phyloP scores from a whole-genome alignment of 2,888 invertebrate genomes.

The Eristalinus aeneus region DNA sequence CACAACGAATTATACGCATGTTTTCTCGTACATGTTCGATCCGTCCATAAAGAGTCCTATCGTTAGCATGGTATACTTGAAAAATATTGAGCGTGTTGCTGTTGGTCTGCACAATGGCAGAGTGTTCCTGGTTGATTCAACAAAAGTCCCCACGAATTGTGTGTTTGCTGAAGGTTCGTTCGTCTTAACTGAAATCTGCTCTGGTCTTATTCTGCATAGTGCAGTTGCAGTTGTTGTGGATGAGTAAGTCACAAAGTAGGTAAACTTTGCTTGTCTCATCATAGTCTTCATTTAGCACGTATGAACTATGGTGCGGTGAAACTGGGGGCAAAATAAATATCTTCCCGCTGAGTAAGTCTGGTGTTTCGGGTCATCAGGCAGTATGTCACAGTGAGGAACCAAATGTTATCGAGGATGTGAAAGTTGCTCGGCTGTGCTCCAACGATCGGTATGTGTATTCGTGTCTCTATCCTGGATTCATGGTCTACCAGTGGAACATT shows the following conservation, averaged over 20 bases:
- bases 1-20: conserved; percentile 82
- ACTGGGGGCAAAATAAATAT: conserved; percentile 89
- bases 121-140: conserved; percentile 87
- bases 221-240: conserved; percentile 83
- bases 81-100: conserved; percentile 87
- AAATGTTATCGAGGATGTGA: conserved; percentile 79
- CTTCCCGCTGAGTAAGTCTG: conserved; percentile 86
- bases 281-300: conserved; percentile 78
- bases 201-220: conserved; percentile 86
- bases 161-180: conserved; percentile 88
- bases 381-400: conserved; percentile 83
- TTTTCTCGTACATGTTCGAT: conserved; percentile 87
- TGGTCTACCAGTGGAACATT: conserved; percentile 94
- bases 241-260: conserved; percentile 73
- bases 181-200: conserved; percentile 89
- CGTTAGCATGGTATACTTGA: conserved; percentile 86
- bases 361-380: conserved; percentile 88
- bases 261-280: neutral
- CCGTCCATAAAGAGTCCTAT: conserved; percentile 85
- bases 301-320: conserved; percentile 95
- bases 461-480: conserved; percentile 92
- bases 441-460: conserved; percentile 86
- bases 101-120: conserved; percentile 90
- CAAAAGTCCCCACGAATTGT: conserved; percentile 83
- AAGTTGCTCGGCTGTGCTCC: conserved; percentile 87